A percentile compares a stretch with the other conserved stretches of the same genome.
Evolutionary conservation across 2,113 vertebrate species (phyloP).

Genomic region (Cariama cristata): DNA sequence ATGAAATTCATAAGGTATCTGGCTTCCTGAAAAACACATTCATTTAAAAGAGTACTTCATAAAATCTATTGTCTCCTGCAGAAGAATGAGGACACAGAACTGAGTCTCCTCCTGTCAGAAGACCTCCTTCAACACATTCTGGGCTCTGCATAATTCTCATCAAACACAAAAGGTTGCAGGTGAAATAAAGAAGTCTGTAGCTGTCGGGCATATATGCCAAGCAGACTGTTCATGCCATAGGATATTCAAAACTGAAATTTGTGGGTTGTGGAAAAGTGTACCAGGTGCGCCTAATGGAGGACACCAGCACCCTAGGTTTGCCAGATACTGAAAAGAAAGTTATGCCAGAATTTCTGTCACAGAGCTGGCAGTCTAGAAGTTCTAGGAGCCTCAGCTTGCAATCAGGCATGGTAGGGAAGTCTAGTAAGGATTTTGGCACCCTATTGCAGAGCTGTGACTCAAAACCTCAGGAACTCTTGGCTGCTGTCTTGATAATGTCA

Average conservation of each 20-base stretch:
- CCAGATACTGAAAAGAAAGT: not conserved
- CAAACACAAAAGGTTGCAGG: not conserved
- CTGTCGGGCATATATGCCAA: not conserved
- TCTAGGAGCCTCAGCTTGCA: not conserved
- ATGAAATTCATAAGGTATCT: not conserved
- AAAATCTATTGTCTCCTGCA: not conserved
- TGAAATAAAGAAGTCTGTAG: not conserved
- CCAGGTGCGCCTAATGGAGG: not conserved
- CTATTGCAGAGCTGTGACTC: conserved; percentile 17
- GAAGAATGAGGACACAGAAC: not conserved
- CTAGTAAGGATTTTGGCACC: conserved; percentile 47
- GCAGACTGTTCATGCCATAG: not conserved
- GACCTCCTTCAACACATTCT: not conserved
- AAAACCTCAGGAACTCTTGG: conserved; percentile 19
- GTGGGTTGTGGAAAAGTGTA: not conserved
- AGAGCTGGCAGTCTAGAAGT: not conserved
- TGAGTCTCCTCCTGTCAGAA: not conserved
- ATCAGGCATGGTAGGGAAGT: not conserved
- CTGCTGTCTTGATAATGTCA: conserved; percentile 32
- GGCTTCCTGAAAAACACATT: not conserved
- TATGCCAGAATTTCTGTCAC: not conserved
- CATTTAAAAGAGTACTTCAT: not conserved
- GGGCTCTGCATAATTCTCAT: not conserved
- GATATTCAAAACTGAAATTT: not conserved
- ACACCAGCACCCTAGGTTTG: not conserved